Evolutionary conservation across 2,113 vertebrate genomes (phyloP), one percentile per base, ranked within the genome.

Genomic region (Silurus meridionalis): DNA sequence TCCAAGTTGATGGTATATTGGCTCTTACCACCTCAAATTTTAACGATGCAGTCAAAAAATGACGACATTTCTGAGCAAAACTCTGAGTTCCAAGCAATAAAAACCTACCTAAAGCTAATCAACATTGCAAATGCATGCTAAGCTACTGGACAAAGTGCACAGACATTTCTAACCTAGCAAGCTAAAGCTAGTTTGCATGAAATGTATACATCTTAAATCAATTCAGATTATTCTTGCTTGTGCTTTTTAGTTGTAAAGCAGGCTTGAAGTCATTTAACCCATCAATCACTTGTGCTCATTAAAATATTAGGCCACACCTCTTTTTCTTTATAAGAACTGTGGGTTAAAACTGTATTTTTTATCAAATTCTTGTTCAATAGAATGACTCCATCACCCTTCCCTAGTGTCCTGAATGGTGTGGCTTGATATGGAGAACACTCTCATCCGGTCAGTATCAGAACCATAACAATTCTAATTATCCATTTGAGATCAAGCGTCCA

Each of bases 381-480:
- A 19, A 50, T 11, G 48, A 74, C 4, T 52, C 19, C 46, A n/a
- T 25, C 10, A 14, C 7, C 50, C 11, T 25, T 77, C 6, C 13
- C 23, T 25, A 17, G 8, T 1, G 17, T 78, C 11, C 75, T 57
- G 74, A 53, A 13, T 17, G 17, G 52, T 15, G 52, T 79, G 75
- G 53, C 53, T 25, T 57, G 52, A 17, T 28, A 79, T 15, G 8
- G 58, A 23, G 21, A 53, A 52, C 71, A 28, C 13, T 37, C 1
- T 28, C n/a, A 8, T 79, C n/a, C n/a, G 75, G 53, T 79, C 75
- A 79, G 25, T 80, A 21, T 60, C 77, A 79, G n/a, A n/a, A 58
- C n/a, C 77, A 79, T 13, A 37, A 15, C 77, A 58, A 79, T 58
- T 37, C 53, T 57, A 61, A 61, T 80, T 21, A 80, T 80, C 61